phyloP scores from a whole-genome alignment of 1,140 invertebrate genomes.

The Capitella teleta region DNA sequence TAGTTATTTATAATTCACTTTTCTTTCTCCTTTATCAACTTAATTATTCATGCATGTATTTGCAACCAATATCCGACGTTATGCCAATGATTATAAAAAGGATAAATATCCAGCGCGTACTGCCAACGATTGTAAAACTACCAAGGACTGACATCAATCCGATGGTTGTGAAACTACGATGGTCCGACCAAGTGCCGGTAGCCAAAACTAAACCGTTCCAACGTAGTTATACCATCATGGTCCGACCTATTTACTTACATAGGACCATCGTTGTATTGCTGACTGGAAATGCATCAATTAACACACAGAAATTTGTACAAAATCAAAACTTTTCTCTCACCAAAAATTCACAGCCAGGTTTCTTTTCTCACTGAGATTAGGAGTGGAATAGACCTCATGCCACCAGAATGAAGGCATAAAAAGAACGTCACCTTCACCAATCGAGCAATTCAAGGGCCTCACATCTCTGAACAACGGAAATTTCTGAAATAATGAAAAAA shows the following conservation, averaged over 20 bases:
- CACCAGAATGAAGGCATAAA: constrained; percentile 37
- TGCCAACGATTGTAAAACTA: too few relatives aligned
- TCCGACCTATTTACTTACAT: neutral
- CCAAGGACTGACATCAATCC: neutral
- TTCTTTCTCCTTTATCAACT: too few relatives aligned
- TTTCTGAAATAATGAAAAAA: constrained; percentile 19
- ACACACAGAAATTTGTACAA: too few relatives aligned
- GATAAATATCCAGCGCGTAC: too few relatives aligned
- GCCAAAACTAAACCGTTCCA: neutral
- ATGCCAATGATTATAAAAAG: too few relatives aligned
- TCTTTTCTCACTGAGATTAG: constrained; percentile 18
- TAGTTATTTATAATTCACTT: too few relatives aligned
- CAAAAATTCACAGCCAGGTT: constrained; percentile 36
- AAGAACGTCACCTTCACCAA: constrained; percentile 30
- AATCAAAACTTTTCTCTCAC: constrained; percentile 15
- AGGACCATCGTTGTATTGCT: too few relatives aligned
- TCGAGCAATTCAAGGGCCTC: constrained; percentile 29
- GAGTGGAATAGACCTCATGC: constrained; percentile 35
- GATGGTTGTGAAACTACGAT: neutral
- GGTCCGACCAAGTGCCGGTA: neutral
- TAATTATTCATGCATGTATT: too few relatives aligned
- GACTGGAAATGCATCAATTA: too few relatives aligned
- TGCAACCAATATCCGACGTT: too few relatives aligned
- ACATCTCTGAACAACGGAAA: constrained; percentile 27
- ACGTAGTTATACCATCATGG: too few relatives aligned